Percentiles rank a stretch among this genome's conserved stretches.
Evolutionary conservation across 2,888 invertebrate species (phyloP).

Genomic region (Cryptocephalus primarius): DNA sequence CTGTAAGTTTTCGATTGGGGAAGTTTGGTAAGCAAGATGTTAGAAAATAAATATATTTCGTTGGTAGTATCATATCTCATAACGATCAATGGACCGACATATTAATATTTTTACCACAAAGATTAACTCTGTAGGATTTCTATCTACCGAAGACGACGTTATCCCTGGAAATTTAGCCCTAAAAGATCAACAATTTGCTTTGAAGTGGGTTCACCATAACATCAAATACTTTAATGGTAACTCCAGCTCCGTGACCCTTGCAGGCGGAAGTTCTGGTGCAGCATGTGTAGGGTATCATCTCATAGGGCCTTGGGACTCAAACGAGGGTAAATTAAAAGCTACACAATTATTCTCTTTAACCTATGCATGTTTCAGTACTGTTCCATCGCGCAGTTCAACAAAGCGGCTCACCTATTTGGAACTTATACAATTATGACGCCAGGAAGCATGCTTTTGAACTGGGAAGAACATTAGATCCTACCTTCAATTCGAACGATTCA

Average conservation of each 20-base stretch:
- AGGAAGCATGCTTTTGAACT: constrained; percentile 7
- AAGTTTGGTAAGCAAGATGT: constrained; percentile 2
- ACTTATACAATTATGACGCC: constrained; percentile 3
- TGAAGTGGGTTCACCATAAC: constrained; percentile 5
- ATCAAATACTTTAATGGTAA: constrained; percentile 4
- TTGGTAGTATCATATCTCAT: too few species aligned
- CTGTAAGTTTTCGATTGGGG: constrained; percentile 3
- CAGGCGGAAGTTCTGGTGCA: too few species aligned
- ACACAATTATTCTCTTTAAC: not conserved
- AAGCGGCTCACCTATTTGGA: constrained; percentile 7
- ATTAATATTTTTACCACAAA: too few species aligned
- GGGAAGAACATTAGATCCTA: constrained; percentile 1
- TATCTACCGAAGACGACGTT: constrained; percentile 4
- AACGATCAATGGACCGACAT: too few species aligned
- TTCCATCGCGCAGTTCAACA: constrained; percentile 9
- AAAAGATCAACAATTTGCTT: constrained; percentile 4
- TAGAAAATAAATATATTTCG: too few species aligned
- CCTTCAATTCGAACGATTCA: constrained; percentile 4
- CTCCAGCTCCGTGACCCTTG: constrained; percentile 2
- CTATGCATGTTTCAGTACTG: constrained; percentile 1
- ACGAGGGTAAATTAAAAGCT: too few species aligned
- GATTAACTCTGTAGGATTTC: constrained; percentile 1
- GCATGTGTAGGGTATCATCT: not conserved
- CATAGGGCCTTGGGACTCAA: too few species aligned
- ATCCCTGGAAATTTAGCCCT: constrained; percentile 7